Conservation (phyloP, 2,888 invertebrate species). For the Lathronympha strigana region DNA sequence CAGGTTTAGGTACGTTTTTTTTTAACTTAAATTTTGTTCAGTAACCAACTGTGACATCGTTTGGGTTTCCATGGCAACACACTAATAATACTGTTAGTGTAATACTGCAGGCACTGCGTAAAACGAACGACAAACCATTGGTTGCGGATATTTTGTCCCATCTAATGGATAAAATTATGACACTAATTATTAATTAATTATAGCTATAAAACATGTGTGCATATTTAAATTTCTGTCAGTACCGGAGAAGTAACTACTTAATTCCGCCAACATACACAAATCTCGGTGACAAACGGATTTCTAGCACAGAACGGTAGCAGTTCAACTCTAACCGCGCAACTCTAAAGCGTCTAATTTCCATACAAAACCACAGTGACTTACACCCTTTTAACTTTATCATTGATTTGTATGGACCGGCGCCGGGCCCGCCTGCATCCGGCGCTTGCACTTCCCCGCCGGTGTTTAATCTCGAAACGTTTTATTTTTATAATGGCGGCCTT, state of each 20-base stretch:
- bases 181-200: no score
- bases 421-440: conserved; percentile 25
- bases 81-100: no score
- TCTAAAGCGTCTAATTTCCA: not conserved
- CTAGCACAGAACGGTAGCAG: not conserved
- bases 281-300: conserved; percentile 1
- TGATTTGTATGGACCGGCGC: conserved; percentile 16
- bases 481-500: conserved; percentile 9
- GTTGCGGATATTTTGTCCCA: no score
- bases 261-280: not conserved
- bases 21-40: no score
- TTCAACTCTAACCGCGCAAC: not conserved
- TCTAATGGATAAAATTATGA: no score
- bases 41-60: no score
- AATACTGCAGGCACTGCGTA: no score
- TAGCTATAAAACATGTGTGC: no score
- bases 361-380: conserved; percentile 2
- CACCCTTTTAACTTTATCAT: not conserved
- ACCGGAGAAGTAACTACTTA: not conserved
- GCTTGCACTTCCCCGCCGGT: not conserved
- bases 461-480: conserved; percentile 18
- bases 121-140: no score
- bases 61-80: no score
- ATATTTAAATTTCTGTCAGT: not conserved
- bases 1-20: no score